phyloP scores from a whole-genome alignment of 2,797 vertebrate genomes.

The Hyperoplus lanceolatus region DNA sequence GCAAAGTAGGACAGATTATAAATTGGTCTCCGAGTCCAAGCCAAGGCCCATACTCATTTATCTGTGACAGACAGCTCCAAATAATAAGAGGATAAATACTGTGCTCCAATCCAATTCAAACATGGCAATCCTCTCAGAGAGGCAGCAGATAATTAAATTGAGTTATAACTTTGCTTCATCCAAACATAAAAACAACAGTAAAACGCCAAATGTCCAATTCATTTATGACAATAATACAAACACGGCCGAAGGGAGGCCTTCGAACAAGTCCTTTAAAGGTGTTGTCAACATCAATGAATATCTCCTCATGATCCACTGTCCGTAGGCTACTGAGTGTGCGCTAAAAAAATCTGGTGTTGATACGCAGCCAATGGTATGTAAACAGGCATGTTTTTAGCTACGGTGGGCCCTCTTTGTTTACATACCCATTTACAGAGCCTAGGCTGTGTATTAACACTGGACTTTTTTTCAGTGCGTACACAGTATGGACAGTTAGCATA shows the following conservation, averaged over 20 bases:
- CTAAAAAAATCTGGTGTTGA: too few relatives aligned
- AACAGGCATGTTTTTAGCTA: too few relatives aligned
- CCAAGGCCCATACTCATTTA: conserved; percentile 58
- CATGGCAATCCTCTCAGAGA: conserved; percentile 53
- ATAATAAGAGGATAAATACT: conserved; percentile 74
- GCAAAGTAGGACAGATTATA: conserved; percentile 72
- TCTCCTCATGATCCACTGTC: too few relatives aligned
- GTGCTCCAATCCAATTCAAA: conserved; percentile 59
- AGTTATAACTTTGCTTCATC: conserved; percentile 36
- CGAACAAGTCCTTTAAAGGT: not conserved
- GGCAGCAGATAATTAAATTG: conserved; percentile 60
- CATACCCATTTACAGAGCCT: too few relatives aligned
- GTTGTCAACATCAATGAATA: not conserved
- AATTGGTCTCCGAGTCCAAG: conserved; percentile 61
- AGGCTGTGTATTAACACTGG: too few relatives aligned
- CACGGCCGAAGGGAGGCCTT: not conserved
- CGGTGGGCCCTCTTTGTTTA: too few relatives aligned
- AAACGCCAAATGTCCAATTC: conserved; percentile 26
- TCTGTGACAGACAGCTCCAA: conserved; percentile 69
- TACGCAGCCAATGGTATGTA: too few relatives aligned
- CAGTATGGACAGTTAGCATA: too few relatives aligned
- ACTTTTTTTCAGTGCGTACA: too few relatives aligned
- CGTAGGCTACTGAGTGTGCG: too few relatives aligned
- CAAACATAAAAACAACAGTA: conserved; percentile 8
- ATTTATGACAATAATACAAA: conserved; percentile 3